Percentiles rank a stretch among this genome's conserved stretches.
These are phyloP conservation scores for Brachyopa scutellaris DNA, from an alignment of 2,888 invertebrate genomes.

Conservation along the genomic window DNA sequence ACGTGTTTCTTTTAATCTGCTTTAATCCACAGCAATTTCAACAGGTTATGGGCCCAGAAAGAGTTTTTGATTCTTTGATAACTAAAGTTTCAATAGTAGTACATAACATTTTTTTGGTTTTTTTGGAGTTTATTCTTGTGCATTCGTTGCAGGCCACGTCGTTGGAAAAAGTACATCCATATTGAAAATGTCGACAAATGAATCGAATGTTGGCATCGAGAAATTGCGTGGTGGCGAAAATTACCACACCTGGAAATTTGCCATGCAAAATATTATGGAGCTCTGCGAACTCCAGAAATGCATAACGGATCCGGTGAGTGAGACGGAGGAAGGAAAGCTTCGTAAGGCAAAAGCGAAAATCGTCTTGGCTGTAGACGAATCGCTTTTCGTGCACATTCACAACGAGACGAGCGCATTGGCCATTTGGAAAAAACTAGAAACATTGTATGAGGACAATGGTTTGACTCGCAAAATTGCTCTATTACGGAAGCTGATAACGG, in stretches of 20 bases:
- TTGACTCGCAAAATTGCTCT: slow-evolving; percentile 53
- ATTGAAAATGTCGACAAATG: too few relatives aligned
- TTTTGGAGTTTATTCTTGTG: neutral
- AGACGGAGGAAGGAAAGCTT: neutral
- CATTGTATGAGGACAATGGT: slow-evolving; percentile 54
- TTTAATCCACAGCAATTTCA: neutral
- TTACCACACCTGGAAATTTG: too few relatives aligned
- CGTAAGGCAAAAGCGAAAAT: neutral
- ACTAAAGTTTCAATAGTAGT: neutral
- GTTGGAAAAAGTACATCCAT: neutral
- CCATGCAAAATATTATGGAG: neutral
- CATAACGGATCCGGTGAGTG: too few relatives aligned
- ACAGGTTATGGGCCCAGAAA: too few relatives aligned
- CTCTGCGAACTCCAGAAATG: neutral
- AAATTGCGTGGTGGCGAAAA: too few relatives aligned
- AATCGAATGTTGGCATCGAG: too few relatives aligned
- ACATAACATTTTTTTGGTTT: neutral
- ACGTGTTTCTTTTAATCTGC: neutral
- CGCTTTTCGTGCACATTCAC: neutral
- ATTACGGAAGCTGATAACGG: slow-evolving; percentile 37
- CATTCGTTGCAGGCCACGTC: neutral
- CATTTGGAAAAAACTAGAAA: slow-evolving; percentile 43
- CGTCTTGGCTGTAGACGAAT: neutral
- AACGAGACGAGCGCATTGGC: slow-evolving; percentile 21
- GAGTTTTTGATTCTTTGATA: neutral